phyloP scores from a whole-genome alignment of 2,113 vertebrate species.

The Triplophysa dalaica region DNA sequence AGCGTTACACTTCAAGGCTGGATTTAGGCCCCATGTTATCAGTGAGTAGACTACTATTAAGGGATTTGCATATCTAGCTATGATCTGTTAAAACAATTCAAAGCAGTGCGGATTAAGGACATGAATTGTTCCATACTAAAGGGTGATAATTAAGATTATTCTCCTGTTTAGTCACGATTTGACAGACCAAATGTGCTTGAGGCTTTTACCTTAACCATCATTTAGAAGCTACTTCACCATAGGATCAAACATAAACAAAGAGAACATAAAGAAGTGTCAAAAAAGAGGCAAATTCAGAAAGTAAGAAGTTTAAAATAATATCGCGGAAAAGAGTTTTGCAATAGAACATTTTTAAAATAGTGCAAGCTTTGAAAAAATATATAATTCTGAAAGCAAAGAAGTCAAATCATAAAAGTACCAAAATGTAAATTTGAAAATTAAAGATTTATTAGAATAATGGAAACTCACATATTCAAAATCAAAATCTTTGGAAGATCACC shows the following conservation, averaged over 20 bases:
- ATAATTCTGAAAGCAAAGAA: too few relatives aligned
- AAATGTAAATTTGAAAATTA: too few relatives aligned
- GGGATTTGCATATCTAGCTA: conserved; percentile 60
- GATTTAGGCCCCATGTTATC: conserved; percentile 46
- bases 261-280: background rate
- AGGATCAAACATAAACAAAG: background rate
- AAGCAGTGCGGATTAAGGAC: conserved; percentile 45
- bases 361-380: too few relatives aligned
- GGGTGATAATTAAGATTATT: conserved; percentile 60
- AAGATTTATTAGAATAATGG: too few relatives aligned
- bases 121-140: conserved; percentile 53
- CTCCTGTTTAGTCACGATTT: conserved; percentile 44
- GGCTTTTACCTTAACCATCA: background rate
- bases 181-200: conserved; percentile 29
- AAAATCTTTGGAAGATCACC: too few relatives aligned
- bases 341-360: too few relatives aligned
- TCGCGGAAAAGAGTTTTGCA: too few relatives aligned
- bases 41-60: conserved; percentile 52
- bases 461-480: too few relatives aligned
- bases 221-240: background rate
- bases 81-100: conserved; percentile 46
- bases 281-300: background rate
- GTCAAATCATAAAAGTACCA: too few relatives aligned
- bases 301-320: background rate
- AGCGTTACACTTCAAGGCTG: conserved; percentile 21